Evolutionary conservation across 2,113 vertebrate species (phyloP).

Genomic region (Glaucidium brasilianum): DNA sequence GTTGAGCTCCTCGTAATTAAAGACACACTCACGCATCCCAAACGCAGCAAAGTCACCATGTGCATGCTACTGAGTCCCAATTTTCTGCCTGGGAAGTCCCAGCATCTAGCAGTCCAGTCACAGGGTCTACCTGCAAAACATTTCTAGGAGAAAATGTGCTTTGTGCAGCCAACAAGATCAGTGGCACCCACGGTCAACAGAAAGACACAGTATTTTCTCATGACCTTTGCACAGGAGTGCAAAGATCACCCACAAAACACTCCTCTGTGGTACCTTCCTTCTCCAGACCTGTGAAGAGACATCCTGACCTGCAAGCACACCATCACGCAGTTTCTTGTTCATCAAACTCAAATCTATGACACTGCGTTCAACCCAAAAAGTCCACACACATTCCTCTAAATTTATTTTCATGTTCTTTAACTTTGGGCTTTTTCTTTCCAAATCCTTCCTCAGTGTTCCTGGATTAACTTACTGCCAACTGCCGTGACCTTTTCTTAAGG

Average conservation of each 20-base stretch:
- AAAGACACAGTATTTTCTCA: neutral
- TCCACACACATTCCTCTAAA: neutral
- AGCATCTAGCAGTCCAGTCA: neutral
- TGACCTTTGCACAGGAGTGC: no score
- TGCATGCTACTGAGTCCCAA: rapidly evolving
- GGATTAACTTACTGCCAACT: neutral
- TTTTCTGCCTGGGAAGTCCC: neutral
- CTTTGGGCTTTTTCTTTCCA: neutral
- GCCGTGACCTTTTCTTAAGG: neutral
- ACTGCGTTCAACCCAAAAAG: neutral
- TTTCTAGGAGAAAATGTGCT: neutral
- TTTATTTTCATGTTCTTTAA: neutral
- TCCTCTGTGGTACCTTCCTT: neutral
- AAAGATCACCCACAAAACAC: neutral
- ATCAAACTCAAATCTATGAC: neutral
- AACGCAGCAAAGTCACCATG: neutral
- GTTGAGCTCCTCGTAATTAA: neutral
- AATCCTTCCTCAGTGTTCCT: neutral
- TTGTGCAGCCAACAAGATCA: rapidly evolving
- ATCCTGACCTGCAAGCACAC: neutral
- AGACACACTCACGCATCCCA: neutral
- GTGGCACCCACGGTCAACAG: neutral
- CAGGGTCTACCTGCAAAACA: neutral
- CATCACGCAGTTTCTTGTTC: neutral
- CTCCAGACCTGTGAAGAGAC: neutral